These are phyloP conservation scores for Phoebastria nigripes DNA, from an alignment of 2,797 vertebrate genomes.

Conservation along the genomic window DNA sequence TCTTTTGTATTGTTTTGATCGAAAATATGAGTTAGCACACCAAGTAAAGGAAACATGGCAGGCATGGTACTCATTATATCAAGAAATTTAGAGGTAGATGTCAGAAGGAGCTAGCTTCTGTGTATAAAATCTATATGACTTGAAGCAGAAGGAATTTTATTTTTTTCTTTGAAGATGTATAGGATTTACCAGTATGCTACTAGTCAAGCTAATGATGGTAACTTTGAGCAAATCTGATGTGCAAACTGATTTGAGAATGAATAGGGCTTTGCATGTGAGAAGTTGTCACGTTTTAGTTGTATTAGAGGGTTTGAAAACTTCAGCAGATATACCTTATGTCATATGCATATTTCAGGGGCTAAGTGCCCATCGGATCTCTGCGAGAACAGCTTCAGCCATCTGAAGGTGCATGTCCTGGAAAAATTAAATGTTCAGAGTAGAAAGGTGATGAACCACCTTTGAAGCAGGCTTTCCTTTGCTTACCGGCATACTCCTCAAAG, in stretches of 20 bases:
- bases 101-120: neutral
- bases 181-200: neutral
- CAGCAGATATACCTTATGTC: neutral
- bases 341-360: neutral
- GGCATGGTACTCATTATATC: neutral
- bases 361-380: neutral
- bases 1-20: neutral
- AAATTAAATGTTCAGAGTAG: neutral
- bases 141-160: neutral
- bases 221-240: neutral
- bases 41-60: neutral
- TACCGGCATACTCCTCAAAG: neutral
- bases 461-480: neutral
- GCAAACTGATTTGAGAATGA: neutral
- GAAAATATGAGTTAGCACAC: neutral
- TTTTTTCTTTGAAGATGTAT: neutral
- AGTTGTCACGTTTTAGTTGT: neutral
- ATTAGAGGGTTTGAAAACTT: neutral
- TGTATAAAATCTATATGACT: neutral
- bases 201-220: neutral
- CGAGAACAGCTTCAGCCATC: neutral
- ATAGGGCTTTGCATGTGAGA: neutral
- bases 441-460: neutral
- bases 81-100: conserved; percentile 11
- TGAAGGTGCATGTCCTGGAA: neutral